Evolutionary conservation across 1,140 invertebrate species (phyloP).

Genomic region (Lepidurus packardi): DNA sequence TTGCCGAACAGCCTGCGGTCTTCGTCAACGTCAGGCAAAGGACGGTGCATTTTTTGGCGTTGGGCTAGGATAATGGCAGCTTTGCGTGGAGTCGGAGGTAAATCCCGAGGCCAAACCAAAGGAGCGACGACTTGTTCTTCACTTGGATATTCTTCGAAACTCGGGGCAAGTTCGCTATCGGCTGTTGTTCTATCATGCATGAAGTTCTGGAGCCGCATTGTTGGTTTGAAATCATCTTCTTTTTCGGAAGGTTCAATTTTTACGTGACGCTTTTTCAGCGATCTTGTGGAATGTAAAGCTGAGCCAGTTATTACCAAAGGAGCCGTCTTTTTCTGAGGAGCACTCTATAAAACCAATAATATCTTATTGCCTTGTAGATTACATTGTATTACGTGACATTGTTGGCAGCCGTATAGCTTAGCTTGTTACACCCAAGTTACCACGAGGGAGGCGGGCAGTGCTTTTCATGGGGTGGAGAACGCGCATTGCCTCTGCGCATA

Average conservation of each 20-base stretch:
- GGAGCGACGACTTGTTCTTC: not conserved
- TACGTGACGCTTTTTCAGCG: not conserved
- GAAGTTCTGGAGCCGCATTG: not conserved
- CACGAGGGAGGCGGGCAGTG: no score
- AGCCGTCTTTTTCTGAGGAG: conserved; percentile 24
- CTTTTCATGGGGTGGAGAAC: no score
- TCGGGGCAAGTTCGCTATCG: not conserved
- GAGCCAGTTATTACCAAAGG: conserved; percentile 26
- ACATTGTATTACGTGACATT: not conserved
- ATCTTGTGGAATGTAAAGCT: conserved; percentile 26
- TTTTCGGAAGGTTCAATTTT: not conserved
- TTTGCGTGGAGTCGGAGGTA: conserved; percentile 28
- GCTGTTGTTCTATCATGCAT: not conserved
- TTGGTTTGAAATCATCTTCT: not conserved
- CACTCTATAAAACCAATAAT: conserved; percentile 23
- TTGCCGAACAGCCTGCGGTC: not conserved
- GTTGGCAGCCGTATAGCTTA: not conserved
- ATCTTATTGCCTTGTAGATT: not conserved
- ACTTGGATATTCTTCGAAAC: not conserved
- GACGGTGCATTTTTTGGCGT: conserved; percentile 33
- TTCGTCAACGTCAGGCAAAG: conserved; percentile 24
- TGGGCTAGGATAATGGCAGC: conserved; percentile 30
- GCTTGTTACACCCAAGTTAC: no score
- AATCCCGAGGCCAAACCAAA: not conserved
- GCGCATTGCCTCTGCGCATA: no score